Percentiles rank a stretch among this genome's conserved stretches.
Conservation (phyloP, 2,113 vertebrate species). For the Limnothrissa miodon region DNA sequence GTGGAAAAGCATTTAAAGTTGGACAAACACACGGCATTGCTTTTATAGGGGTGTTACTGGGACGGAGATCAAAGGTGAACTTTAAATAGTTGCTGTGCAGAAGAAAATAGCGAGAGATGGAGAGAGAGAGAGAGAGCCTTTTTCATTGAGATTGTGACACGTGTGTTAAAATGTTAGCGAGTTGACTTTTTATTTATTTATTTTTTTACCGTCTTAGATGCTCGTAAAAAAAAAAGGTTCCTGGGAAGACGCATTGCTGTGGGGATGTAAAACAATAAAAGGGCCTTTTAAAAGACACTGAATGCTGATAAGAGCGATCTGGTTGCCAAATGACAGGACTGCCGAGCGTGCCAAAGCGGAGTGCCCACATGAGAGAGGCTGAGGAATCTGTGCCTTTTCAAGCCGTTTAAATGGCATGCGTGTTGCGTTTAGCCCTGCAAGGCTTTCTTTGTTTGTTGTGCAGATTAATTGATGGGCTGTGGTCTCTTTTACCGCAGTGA, state of each 20-base stretch:
- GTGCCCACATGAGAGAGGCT: not conserved
- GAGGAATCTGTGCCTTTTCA: not conserved
- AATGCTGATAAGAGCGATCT: slow-evolving; percentile 56
- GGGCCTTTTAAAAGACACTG: slow-evolving; percentile 45
- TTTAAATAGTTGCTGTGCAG: slow-evolving; percentile 55
- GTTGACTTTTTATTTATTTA: not conserved
- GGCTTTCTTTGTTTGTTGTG: not conserved
- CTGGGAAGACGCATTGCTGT: slow-evolving; percentile 36
- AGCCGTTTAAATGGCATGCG: not conserved
- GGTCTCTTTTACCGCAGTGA: not conserved
- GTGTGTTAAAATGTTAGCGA: slow-evolving; percentile 23
- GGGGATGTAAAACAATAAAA: slow-evolving; percentile 63
- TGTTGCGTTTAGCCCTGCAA: not conserved
- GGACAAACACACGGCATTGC: slow-evolving; percentile 47
- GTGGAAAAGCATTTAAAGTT: slow-evolving; percentile 50
- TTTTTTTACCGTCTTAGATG: slow-evolving; percentile 38
- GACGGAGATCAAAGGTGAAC: slow-evolving; percentile 68
- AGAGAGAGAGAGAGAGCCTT: slow-evolving; percentile 45
- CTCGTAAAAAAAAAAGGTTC: not conserved
- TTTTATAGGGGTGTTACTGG: slow-evolving; percentile 64
- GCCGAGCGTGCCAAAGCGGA: slow-evolving; percentile 12
- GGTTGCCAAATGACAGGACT: slow-evolving; percentile 56
- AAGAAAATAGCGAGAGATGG: slow-evolving; percentile 36
- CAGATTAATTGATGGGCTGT: not conserved
- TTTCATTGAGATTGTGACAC: slow-evolving; percentile 22